Evolutionary conservation across 2,888 invertebrate species (phyloP), one percentile per base, ranked within the genome.

Genomic region (Acleris cristana): DNA sequence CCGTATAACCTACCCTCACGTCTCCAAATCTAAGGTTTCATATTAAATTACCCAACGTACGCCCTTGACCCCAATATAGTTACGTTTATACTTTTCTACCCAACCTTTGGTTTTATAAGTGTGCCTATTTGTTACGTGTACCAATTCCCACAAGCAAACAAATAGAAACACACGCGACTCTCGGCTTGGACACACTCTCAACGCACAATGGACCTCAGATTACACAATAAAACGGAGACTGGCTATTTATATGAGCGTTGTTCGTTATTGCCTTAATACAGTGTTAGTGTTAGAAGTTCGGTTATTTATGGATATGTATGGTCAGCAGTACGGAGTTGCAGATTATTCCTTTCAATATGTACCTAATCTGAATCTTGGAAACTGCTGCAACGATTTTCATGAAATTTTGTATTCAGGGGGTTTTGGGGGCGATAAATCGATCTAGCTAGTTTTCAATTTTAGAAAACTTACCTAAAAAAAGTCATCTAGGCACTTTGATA

Each of bases 101-200:
- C 64, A 64, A 69, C 66, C 65, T 71, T 64, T 69, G 54, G 53
- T 64, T 48, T 70, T 67, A 66, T 64, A 69, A 51, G 56, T 60
- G 18, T 64, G 51, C 44, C 53, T 54, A 67, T 71, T 73, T 62
- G 69, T 64, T 66, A 61, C 74, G 69, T 75, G 85, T 79, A 64
- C 83, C 70, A 76, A 79, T 86, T 86, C 86, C 79, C 86, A 86
- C 84, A 75, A 68, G 45, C 66, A 59, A 71, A 72, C 59, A 69
- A 71, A 75, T 73, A 76, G 19, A 59, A 14, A 54, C 48, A 74
- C 72, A 74, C 71, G 61, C 75, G 79, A 78, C 80, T 73, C 77
- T 78, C 80, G 76, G 80, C 84, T 79, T 74, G 75, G 80, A 81
- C 82, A 79, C 77, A 75, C 79, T 78, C 57, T 69, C 53, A 49